Evolutionary conservation across 2,888 invertebrate genomes (phyloP), one percentile per base, ranked within the genome.

Genomic region (Oligia latruncula): DNA sequence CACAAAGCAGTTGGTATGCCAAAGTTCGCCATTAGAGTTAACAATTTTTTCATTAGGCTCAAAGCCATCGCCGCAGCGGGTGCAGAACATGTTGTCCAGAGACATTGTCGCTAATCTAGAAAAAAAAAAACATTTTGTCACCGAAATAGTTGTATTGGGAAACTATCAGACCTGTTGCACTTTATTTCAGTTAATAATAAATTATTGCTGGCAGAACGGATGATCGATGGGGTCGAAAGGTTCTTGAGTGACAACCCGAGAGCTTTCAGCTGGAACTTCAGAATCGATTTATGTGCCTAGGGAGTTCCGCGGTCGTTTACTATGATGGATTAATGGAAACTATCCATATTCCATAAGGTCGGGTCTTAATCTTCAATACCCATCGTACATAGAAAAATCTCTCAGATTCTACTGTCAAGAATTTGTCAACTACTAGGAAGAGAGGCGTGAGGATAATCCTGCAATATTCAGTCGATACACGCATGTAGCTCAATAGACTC

Each of bases 1-100:
- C 99, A 99, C 99, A 97, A 99, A 99, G 95, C 99, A 99, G 92
- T 99, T 98, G 9, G 99, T 99, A 97, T 99, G 99, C 99, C 99
- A 99, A 66, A 99, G 97, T 96, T 99, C 99, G 78, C 99, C 99
- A 92, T 99, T 99, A 0, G 99, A 99, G 96, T 99, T 99, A 80
- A 99, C 99, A 93, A 99, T 99, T 96, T 99, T 99, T 95, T 99
- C 99, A 93, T 99, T 98, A 40, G 99, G 97, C 92, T 99, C 99
- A 96, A 99, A 99, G 8, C 99, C 99, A 92, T 99, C 99, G 83
- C 98, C 98, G 96, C 99, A 99, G 80, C 99, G 98, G 92, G 98
- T 98, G 96, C 99, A 99, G 93, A 98, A 98, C 98, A 99, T 99
- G 92, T 98, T 98, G 93, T 98, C 98, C 95, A 99, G 96, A 87